Evolutionary conservation across 1,140 invertebrate species (phyloP).

Genomic region (Hormaphis cornu): DNA sequence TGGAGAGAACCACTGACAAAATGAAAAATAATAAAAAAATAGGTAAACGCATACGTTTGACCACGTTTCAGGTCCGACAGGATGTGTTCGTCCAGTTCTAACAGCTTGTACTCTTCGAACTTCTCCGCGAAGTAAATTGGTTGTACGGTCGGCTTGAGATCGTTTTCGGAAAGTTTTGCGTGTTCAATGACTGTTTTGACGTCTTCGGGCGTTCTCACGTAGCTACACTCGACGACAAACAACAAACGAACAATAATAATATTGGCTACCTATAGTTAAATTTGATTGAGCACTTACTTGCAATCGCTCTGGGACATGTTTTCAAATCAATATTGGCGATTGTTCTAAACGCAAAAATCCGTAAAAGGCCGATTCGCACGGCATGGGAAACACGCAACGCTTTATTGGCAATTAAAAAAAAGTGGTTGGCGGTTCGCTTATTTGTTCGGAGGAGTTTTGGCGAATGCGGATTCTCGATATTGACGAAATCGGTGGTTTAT

Average conservation of each 20-base stretch:
- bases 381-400: no score
- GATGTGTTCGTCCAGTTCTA: constrained; percentile 58
- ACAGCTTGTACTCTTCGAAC: constrained; percentile 48
- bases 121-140: constrained; percentile 51
- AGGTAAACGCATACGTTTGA: constrained; percentile 42
- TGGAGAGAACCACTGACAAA: no score
- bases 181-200: constrained; percentile 46
- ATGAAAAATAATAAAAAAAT: no score
- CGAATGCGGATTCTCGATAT: no score
- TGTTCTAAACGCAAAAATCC: no score
- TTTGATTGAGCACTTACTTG: not conserved
- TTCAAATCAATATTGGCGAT: no score
- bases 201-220: constrained; percentile 35
- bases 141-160: constrained; percentile 55
- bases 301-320: no score
- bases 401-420: no score
- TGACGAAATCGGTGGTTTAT: no score
- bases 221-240: not conserved
- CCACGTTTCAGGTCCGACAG: constrained; percentile 52
- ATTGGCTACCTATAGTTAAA: not conserved
- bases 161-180: constrained; percentile 57
- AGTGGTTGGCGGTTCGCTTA: no score
- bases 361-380: no score
- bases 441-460: no score
- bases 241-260: not conserved